Evolutionary conservation across 2,113 vertebrate species (phyloP), one percentile per base, ranked within the genome.

Genomic region (Bothrops jararaca): DNA sequence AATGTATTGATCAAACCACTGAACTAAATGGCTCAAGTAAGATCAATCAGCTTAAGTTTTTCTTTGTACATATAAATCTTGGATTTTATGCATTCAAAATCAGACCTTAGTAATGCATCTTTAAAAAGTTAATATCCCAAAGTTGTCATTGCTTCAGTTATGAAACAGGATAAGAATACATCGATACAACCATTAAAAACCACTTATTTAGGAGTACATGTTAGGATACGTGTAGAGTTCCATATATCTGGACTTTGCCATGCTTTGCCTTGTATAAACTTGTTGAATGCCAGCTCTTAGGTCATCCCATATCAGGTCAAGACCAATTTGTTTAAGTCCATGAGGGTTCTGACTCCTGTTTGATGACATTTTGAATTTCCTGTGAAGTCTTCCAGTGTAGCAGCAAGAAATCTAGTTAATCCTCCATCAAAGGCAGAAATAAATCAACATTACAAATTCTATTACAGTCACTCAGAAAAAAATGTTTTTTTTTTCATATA

Each of bases 151-250:
- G 52, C 20, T 74, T 1, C 18, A 74, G 12, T 20, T 80, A 34
- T 52, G 45, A n/a, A 74, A 69, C 45, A 89, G 10, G 10, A 26
- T 42, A 89, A 89, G 1, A 42, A 53, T 57, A 60, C 7, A 64
- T 3, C 3, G 6, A 91, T 42, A 48, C 10, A 92, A 69, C 8
- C 29, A 88, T 88, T 18, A 91, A 74, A 50, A 64, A 22, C 0
- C 20, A 45, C 48, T 60, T 50, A n/a, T 45, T 86, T 50, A 24
- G 8, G 29, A 42, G 8, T 56, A 29, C 86, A 89, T 23, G 23
- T 92, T 92, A 98, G 98, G 99, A 99, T 99, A 99, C 99, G 99
- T 99, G 98, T 99, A 99, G 96, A 99, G 99, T 97, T 99, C 99
- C 99, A 99, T 99, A 97, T 99, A 99, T 98, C 99, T 98, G 88